Base-by-base conservation (phyloP, 2,888 invertebrate species). In the Scaeva pyrastri region DNA sequence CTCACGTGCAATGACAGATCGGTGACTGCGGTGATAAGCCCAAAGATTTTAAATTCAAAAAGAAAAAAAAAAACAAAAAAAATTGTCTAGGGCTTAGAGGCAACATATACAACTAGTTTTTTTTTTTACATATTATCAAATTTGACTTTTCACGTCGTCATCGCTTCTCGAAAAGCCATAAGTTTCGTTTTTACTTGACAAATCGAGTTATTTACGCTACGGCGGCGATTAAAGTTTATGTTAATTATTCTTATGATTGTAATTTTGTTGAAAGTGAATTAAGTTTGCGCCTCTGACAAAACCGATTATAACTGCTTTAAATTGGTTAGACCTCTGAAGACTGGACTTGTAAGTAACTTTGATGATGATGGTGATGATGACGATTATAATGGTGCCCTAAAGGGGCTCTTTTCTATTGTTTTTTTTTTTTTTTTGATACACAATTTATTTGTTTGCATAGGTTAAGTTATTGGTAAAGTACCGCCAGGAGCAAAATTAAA, bases 261-360 rank as follows among this genome's bases (percentile, higher is more conserved):
- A 45, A 64, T 36, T n/a, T 48, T 48, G 31, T 48, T 66, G 66
- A 66, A 66, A 66, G 66, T 45, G 50, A 64, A 36, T 73, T 45
- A 48, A 64, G 26, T 11, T 12, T 45, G 11, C 41, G 19, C 11
- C 66, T 26, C 23, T 64, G 66, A 39, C 26, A 23, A 76, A 72
- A 48, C 80, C 62, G 76, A 80, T 48, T 62, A 36, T 62, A 76
- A 76, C 84, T 72, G 84, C 84, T 76, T 85, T 48, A 7, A 48
- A 58, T 75, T 48, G 84, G 84, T 80, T 80, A 16, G 55, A 66
- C 50, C 84, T n/a, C n/a, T 74, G 74, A 50, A 23, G 41, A 68
- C 70, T 80, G 39, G 14, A 56, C 41, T 66, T 84, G 26, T 64
- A 31, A 31, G 45, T 48, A 56, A 10, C 10, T 62, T 6, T 31